phyloP scores from a whole-genome alignment of 2,113 vertebrate genomes.

The Callorhinus ursinus region DNA sequence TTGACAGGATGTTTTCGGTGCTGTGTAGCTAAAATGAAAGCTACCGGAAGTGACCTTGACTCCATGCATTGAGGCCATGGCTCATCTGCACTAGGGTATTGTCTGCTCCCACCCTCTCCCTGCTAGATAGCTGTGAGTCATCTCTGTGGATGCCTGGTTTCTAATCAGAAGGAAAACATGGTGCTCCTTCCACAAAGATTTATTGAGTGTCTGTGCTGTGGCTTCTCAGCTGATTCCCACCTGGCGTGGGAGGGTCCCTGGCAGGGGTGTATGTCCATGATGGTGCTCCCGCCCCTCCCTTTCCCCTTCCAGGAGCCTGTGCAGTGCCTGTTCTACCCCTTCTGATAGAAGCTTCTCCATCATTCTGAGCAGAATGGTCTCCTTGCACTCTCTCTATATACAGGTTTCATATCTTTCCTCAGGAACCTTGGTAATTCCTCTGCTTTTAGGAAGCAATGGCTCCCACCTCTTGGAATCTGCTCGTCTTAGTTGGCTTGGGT shows the following conservation, averaged over 20 bases:
- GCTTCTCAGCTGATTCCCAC: background rate
- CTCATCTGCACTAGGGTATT: background rate
- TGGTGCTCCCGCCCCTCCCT: rapidly evolving
- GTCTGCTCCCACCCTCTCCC: background rate
- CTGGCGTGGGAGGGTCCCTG: rapidly evolving
- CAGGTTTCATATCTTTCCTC: background rate
- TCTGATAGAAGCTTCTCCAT: background rate
- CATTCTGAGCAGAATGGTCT: background rate
- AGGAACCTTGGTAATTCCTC: background rate
- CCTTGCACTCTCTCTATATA: background rate
- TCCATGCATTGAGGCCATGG: background rate
- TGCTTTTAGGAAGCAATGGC: background rate
- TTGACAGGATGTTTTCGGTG: background rate
- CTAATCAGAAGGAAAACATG: background rate
- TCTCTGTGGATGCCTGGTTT: background rate
- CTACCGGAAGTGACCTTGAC: rapidly evolving
- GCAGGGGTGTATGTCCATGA: background rate
- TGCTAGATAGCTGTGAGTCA: background rate
- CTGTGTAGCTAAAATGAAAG: background rate
- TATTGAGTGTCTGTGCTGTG: background rate
- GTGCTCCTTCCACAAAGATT: background rate
- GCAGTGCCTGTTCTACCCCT: background rate
- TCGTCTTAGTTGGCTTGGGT: background rate
- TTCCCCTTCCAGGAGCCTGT: background rate
- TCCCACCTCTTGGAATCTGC: background rate